Base-by-base conservation (phyloP, 2,888 invertebrate species). In the Choreutis nemorana region DNA sequence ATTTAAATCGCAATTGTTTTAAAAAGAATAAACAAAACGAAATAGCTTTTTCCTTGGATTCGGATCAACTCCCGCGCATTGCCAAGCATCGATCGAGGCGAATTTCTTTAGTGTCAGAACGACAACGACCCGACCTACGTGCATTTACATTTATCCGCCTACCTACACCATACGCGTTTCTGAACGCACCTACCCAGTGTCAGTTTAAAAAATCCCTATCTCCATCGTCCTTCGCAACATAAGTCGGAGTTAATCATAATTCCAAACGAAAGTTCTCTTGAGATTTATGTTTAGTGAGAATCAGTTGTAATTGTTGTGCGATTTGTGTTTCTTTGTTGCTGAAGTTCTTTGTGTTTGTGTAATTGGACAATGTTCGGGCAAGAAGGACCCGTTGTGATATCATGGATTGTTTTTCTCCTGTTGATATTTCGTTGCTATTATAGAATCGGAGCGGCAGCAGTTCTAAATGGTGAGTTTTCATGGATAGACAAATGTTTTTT, bases 371-470 rank as follows among this genome's bases (percentile, higher is more conserved):
- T 68, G 33, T 32, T 68, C 9, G 68, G 65, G 45, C 68, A 70
- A 52, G 78, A 78, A 27, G 64, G 64, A 16, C 77, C 77, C 2
- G 61, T 75, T 34, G 54, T 77, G 40, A 42, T 78, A 33, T 72
- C 79, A 11, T 75, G 75, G 78, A 63, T 75, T 47, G 57, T 77
- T 34, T 77, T 77, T 37, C 40, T 79, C 28, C 37, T 72, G 39
- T 48, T 77, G 36, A 75, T 78, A 45, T 78, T 62, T 33, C 58
- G 73, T 35, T 75, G 73, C 41, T 77, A 75, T 39, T 73, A 73
- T 48, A 59, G 64, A 33, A 63, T 73, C 31, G 53, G 66, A 40
- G 40, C 48, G 10, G 12, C n/a, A 9, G n/a, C 22, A 21, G n/a
- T n/a, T n/a, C n/a, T n/a, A n/a, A n/a, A n/a, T n/a, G 62, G 66